Conservation (phyloP, 2,113 vertebrate genomes). For the Pica pica region DNA sequence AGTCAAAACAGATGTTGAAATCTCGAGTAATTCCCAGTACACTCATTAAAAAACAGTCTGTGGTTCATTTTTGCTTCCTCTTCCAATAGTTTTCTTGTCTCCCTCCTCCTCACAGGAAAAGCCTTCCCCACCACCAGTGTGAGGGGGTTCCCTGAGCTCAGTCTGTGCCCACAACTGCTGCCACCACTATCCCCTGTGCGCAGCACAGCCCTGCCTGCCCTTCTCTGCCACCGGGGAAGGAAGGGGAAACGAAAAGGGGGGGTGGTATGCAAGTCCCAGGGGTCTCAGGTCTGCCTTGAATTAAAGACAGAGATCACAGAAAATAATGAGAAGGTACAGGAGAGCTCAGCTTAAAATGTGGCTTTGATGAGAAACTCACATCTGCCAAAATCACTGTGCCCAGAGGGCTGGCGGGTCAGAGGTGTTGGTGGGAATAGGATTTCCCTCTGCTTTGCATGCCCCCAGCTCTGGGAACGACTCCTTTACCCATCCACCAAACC, state of each 20-base stretch:
- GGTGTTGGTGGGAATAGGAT: background rate
- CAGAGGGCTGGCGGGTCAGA: background rate
- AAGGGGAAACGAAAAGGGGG: background rate
- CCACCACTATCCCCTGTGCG: background rate
- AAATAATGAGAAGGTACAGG: background rate
- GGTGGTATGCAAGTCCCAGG: background rate
- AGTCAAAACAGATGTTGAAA: background rate
- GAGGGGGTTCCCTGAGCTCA: background rate
- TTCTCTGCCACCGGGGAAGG: background rate
- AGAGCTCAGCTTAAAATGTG: background rate
- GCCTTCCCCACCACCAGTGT: rapidly evolving
- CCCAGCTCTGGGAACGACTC: background rate
- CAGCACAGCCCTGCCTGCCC: background rate
- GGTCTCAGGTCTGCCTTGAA: background rate
- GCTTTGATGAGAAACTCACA: background rate
- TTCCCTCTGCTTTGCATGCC: background rate
- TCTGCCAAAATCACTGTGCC: background rate
- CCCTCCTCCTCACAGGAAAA: background rate
- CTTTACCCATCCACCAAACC: background rate
- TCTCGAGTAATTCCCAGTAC: background rate
- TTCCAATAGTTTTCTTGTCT: background rate
- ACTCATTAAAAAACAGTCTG: background rate
- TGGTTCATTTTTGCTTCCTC: background rate
- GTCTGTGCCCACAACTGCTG: background rate
- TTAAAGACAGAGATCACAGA: background rate